These are phyloP conservation scores for Crocidura indochinensis DNA, from an alignment of 2,797 vertebrate genomes.

Conservation along the genomic window DNA sequence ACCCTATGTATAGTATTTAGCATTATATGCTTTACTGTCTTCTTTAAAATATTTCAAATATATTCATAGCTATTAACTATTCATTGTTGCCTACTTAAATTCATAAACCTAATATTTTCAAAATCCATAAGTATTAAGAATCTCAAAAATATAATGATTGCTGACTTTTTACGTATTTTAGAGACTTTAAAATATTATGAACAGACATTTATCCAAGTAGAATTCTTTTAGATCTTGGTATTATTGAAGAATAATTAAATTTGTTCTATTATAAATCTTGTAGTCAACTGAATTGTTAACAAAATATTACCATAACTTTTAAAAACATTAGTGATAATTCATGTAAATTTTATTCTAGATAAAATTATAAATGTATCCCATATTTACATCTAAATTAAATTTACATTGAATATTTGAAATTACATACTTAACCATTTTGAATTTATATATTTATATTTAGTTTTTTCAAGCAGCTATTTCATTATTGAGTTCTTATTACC, in stretches of 20 bases:
- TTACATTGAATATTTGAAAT: not conserved
- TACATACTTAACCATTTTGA: not conserved
- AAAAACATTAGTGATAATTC: not conserved
- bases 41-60: too few relatives aligned
- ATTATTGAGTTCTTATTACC: not conserved
- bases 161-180: not conserved
- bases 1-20: too few relatives aligned
- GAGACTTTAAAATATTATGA: slow-evolving; percentile 31
- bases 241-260: not conserved
- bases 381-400: not conserved
- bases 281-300: not conserved
- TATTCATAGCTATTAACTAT: too few relatives aligned
- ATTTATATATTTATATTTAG: not conserved
- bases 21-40: too few relatives aligned
- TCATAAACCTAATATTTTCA: too few relatives aligned
- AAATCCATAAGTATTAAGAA: too few relatives aligned
- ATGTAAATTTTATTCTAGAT: not conserved
- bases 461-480: not conserved
- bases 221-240: not conserved
- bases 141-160: too few relatives aligned
- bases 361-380: too few relatives aligned
- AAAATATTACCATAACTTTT: not conserved
- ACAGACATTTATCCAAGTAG: not conserved
- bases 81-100: too few relatives aligned
- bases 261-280: not conserved